A percentile compares a stretch with the other conserved stretches of the same genome.
Conservation (phyloP, 2,888 invertebrate genomes). For the Tethea ocularis region DNA sequence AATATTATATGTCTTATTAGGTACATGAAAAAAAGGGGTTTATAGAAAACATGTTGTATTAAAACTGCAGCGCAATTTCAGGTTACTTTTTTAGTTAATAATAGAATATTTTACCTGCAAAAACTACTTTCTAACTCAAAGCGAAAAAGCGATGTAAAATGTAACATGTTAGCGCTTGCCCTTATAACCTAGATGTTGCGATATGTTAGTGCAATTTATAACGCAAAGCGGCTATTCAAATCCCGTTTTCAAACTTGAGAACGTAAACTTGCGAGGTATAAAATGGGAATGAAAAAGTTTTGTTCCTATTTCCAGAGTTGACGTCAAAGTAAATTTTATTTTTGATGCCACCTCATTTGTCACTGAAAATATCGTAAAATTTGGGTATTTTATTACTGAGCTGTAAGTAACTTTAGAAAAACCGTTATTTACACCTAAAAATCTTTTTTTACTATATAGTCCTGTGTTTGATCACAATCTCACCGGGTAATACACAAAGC, state of each 20-base stretch:
- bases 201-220: constrained; percentile 8
- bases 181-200: background rate
- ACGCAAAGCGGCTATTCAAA: constrained; percentile 10
- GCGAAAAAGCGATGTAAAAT: background rate
- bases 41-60: no score
- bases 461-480: no score
- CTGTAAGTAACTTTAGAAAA: no score
- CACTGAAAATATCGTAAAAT: background rate
- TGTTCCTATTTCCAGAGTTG: constrained; percentile 1
- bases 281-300: constrained; percentile 12
- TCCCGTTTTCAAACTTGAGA: constrained; percentile 8
- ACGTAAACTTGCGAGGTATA: constrained; percentile 2
- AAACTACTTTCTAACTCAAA: background rate
- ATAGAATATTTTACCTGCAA: background rate
- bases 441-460: no score
- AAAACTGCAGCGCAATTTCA: background rate
- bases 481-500: no score
- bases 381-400: no score
- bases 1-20: no score
- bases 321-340: background rate
- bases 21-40: no score
- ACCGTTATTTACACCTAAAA: no score
- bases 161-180: background rate
- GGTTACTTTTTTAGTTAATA: background rate
- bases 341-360: background rate